Conservation (phyloP, 2,888 invertebrate genomes). For the Cheiracanthium punctorium region DNA sequence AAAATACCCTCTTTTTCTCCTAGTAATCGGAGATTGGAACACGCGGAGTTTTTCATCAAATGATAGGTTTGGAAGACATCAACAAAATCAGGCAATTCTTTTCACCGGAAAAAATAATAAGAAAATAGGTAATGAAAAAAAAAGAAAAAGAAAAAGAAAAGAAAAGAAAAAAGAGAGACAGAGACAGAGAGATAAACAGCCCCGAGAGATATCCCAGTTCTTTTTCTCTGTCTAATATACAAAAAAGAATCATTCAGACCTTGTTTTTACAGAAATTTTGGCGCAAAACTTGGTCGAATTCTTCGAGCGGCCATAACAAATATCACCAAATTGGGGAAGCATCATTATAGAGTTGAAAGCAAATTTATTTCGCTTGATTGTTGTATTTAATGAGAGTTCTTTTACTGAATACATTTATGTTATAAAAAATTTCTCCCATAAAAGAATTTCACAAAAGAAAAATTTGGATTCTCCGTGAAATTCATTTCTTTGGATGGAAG, state of each 20-base stretch:
- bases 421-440: too few relatives aligned
- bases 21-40: constrained; percentile 1
- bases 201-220: neutral
- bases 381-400: neutral
- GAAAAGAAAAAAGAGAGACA: neutral
- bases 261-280: neutral
- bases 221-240: neutral
- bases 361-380: neutral
- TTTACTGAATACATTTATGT: too few relatives aligned
- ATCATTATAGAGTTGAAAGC: neutral
- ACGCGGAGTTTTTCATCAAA: neutral
- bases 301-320: neutral
- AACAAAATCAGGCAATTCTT: neutral
- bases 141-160: neutral
- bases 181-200: neutral
- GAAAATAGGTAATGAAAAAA: neutral
- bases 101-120: neutral
- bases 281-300: neutral
- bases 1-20: neutral
- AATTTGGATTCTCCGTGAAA: too few relatives aligned
- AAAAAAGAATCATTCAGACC: neutral
- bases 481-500: too few relatives aligned
- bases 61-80: neutral
- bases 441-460: too few relatives aligned
- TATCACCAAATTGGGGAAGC: neutral